Percentiles rank a stretch among this genome's conserved stretches.
These are phyloP conservation scores for Pollimyrus isidori DNA, from an alignment of 2,113 vertebrate genomes.

Conservation along the genomic window DNA sequence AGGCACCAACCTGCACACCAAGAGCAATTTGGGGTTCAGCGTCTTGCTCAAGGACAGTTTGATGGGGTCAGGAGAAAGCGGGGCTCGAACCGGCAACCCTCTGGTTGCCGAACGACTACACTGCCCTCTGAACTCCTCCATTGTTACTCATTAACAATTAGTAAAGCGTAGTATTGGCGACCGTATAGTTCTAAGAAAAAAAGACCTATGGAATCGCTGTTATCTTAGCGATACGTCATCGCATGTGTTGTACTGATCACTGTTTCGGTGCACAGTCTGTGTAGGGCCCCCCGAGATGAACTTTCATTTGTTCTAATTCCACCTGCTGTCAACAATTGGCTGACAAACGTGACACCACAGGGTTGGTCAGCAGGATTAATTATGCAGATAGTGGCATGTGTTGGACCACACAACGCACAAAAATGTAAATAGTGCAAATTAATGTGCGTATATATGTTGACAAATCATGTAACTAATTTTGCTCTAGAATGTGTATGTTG, in stretches of 20 bases:
- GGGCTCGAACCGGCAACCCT: too few relatives aligned
- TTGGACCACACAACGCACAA: too few relatives aligned
- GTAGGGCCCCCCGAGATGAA: neutral
- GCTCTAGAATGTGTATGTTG: neutral
- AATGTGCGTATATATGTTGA: neutral
- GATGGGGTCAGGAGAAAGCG: too few relatives aligned
- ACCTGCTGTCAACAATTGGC: neutral
- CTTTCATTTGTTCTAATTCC: neutral
- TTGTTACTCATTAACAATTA: neutral
- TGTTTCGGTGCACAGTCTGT: neutral
- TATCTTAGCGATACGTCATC: neutral
- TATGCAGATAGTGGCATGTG: neutral
- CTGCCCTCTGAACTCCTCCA: neutral
- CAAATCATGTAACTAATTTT: neutral
- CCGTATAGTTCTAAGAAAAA: neutral
- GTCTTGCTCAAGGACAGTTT: too few relatives aligned
- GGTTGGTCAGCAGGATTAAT: neutral
- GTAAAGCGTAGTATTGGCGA: neutral
- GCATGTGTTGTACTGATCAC: neutral
- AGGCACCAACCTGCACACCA: too few relatives aligned
- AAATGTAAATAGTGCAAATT: neutral
- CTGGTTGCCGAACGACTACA: too few relatives aligned
- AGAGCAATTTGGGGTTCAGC: too few relatives aligned
- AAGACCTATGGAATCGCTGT: neutral
- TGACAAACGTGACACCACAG: neutral